phyloP scores from a whole-genome alignment of 2,888 invertebrate species.

The Colostygia pectinataria region DNA sequence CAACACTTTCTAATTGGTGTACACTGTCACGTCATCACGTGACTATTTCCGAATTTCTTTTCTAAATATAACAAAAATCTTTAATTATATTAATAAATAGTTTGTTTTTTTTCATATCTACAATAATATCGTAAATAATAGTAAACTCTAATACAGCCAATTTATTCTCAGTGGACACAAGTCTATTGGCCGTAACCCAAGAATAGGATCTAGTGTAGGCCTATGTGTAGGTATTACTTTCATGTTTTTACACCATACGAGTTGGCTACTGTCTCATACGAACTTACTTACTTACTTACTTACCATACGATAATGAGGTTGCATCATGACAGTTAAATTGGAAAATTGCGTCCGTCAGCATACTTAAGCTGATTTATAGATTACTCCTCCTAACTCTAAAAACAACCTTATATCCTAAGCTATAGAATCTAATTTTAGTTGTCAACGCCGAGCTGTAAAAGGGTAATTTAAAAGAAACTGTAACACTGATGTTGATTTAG shows the following conservation, averaged over 20 bases:
- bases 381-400: background rate
- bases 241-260: conserved; percentile 10
- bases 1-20: too few relatives aligned
- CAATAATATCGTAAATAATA: too few relatives aligned
- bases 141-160: too few relatives aligned
- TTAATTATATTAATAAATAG: too few relatives aligned
- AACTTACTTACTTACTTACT: background rate
- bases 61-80: too few relatives aligned
- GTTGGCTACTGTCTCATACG: too few relatives aligned
- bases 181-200: too few relatives aligned
- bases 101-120: too few relatives aligned
- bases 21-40: too few relatives aligned
- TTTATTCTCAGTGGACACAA: too few relatives aligned
- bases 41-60: too few relatives aligned
- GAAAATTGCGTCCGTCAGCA: conserved; percentile 39
- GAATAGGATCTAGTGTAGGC: background rate
- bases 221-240: background rate
- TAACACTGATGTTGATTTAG: conserved; percentile 44
- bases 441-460: conserved; percentile 7
- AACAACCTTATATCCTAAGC: background rate
- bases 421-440: background rate
- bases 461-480: conserved; percentile 41
- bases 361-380: conserved; percentile 40
- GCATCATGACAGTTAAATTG: conserved; percentile 42
- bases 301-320: conserved; percentile 24